A percentile compares a stretch with the other conserved stretches of the same genome.
Evolutionary conservation across 2,797 vertebrate genomes (phyloP).

Genomic region (Etheostoma nigrum): DNA sequence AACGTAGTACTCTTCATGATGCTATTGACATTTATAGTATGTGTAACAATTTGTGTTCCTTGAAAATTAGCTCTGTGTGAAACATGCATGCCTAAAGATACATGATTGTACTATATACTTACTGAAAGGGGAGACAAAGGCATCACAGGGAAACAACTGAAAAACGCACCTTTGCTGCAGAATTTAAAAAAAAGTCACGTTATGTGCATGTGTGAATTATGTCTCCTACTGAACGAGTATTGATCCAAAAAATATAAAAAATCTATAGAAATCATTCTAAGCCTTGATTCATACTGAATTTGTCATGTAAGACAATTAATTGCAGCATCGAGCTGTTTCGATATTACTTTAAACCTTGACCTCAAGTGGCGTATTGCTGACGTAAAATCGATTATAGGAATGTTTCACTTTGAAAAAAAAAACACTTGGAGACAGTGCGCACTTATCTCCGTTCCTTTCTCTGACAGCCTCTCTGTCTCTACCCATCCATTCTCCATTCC

Average conservation of each 20-base stretch:
- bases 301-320: conserved; percentile 14
- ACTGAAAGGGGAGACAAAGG: not conserved
- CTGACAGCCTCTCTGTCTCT: conserved; percentile 31
- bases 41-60: not conserved
- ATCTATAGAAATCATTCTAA: conserved; percentile 23
- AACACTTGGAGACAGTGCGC: conserved; percentile 62
- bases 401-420: conserved; percentile 63
- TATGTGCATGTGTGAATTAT: not conserved
- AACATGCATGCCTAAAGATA: not conserved
- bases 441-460: conserved; percentile 53
- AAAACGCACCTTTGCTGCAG: not conserved
- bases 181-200: not conserved
- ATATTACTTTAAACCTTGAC: conserved; percentile 32
- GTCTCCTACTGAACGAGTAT: not conserved
- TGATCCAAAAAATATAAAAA: conserved; percentile 18
- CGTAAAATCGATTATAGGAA: conserved; percentile 71
- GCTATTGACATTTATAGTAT: not conserved
- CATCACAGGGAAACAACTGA: not conserved
- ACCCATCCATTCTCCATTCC: conserved; percentile 33
- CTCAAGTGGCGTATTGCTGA: conserved; percentile 58
- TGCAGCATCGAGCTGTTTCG: not conserved
- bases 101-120: no score
- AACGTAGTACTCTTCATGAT: not conserved
- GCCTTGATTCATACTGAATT: not conserved
- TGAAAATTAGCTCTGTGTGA: no score